Evolutionary conservation across 2,888 invertebrate genomes (phyloP).

Genomic region (Rhodophaea formosa): DNA sequence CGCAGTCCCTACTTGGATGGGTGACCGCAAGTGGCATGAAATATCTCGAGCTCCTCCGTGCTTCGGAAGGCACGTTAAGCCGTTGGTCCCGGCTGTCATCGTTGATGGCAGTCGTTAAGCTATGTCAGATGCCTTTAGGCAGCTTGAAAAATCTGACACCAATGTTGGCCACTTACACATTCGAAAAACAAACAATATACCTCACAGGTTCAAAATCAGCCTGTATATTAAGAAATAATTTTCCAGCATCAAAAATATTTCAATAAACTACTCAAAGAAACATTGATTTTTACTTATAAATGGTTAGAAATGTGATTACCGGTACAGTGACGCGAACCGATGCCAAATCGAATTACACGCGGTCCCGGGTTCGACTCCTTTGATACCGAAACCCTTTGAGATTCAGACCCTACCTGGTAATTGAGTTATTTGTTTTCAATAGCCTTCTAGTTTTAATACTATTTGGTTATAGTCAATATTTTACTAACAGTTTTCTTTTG

Average conservation of each 20-base stretch:
- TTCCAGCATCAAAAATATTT: neutral
- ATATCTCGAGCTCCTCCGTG: no score
- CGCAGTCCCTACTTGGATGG: no score
- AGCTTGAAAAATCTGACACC: no score
- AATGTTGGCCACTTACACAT: no score
- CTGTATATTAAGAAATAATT: no score
- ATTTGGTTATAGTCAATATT: neutral
- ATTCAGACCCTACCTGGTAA: slow-evolving; percentile 27
- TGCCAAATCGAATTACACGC: slow-evolving; percentile 57
- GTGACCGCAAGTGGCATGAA: no score
- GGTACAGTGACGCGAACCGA: slow-evolving; percentile 44
- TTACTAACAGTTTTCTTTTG: neutral
- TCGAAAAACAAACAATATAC: no score
- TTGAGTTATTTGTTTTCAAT: slow-evolving; percentile 15
- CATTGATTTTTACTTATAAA: neutral
- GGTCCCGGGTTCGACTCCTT: slow-evolving; percentile 52
- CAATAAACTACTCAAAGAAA: neutral
- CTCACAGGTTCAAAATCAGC: no score
- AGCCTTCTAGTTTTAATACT: neutral
- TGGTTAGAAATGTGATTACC: slow-evolving; percentile 43
- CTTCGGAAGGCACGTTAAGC: no score
- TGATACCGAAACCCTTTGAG: slow-evolving; percentile 51
- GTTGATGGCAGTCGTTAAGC: no score
- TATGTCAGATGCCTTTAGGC: no score
- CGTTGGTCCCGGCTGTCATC: no score